Evolutionary conservation across 2,888 invertebrate genomes (phyloP), one percentile per base, ranked within the genome.

Genomic region (Drosophila monieri): DNA sequence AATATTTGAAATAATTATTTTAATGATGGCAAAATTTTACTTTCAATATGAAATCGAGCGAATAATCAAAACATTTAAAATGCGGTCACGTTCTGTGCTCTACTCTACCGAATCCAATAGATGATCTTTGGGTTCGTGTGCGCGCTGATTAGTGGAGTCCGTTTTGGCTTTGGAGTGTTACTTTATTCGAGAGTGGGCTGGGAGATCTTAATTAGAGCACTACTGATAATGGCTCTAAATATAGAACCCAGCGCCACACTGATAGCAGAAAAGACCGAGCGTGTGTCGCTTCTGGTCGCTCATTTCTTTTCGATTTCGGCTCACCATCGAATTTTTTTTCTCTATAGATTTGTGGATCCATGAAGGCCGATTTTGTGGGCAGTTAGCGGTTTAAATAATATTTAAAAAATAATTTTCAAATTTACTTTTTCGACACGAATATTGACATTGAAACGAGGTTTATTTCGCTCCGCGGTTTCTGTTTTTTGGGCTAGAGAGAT

Each of bases 121-220:
- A 59, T 61, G 60, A 61, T 61, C 60, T 61, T 47, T 60, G 35
- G 23, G 27, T 35, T 67, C 15, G 39, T 57, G 46, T 47, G 35
- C 52, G 39, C 41, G 37, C 54, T 35, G 35, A 35, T 35, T n/a
- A 35, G 35, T n/a, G 14, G 35, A 67, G 61, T 78, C 57, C 41
- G 57, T 41, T 58, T 74, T 47, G 18, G 35, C 27, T 47, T 46
- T 56, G 58, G 73, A 57, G 52, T 59, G 37, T 65, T 47, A 30
- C 47, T 73, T 48, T 74, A 73, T 74, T 74, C 74, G 70, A 70
- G 73, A 78, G 73, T 67, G 76, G 70, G 71, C 64, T 66, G 73
- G 76, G 74, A 84, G 85, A 87, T 84, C 84, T 81, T 87, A 84
- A 84, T 84, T 84, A 84, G 84, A 84, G 79, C 84, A 84, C 61